Base-by-base conservation (phyloP, 2,888 invertebrate genomes). In the Eristalis pertinax region DNA sequence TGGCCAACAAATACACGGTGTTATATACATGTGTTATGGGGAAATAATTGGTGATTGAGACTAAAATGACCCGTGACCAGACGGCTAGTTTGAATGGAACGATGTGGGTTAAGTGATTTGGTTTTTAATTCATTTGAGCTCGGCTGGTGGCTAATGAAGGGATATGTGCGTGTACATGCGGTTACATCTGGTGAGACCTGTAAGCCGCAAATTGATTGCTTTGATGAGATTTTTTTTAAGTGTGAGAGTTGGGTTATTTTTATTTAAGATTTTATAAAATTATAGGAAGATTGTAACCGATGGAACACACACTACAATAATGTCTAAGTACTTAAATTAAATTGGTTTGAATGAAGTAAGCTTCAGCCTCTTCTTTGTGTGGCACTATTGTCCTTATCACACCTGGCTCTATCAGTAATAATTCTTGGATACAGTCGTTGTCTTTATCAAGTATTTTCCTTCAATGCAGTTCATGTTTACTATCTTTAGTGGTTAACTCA, bases 31-130 rank as follows among this genome's bases (percentile, higher is more conserved):
- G 64, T 58, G 8, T 56, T 72, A 60, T 65, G 29, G 56, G 2
- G 13, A 43, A 65, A 60, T 79, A 79, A 79, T 79, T 72, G 65
- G 29, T 65, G 70, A 78, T 78, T 58, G 72, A 43, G 70, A 78
- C 19, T 65, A 26, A 29, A 43, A 43, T 5, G n/a, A n/a, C 7
- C n/a, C 13, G 43, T 5, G 15, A 43, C 43, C 43, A 43, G 50
- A 50, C 8, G 8, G 10, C n/a, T 50, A 50, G 60, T 60, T 29
- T 13, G 8, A 26, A 13, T 26, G 60, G 26, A 26, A 29, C 26
- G 26, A 75, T 60, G 63, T 75, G 29, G 68, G 22, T 68, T 43
- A 68, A 70, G 24, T 69, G 56, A 41, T 26, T 69, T 60, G 24
- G 3, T 32, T 50, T 50, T 26, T 29, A 43, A 35, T n/a, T 62